A percentile compares a stretch with the other conserved stretches of the same genome.
phyloP scores from a whole-genome alignment of 2,888 invertebrate species.

The Orthosia gothica region DNA sequence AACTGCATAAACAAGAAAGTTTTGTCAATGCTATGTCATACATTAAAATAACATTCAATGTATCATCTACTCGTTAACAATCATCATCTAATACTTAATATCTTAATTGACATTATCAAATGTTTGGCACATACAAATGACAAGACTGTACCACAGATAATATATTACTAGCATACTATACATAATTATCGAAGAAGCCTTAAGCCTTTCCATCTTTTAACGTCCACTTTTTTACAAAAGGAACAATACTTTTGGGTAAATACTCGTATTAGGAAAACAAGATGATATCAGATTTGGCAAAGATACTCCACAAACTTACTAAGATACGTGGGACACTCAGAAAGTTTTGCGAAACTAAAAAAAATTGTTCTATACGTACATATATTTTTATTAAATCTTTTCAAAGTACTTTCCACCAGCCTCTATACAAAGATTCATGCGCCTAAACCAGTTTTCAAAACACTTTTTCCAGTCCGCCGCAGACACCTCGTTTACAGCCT shows the following conservation, averaged over 20 bases:
- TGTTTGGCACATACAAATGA: slow-evolving; percentile 36
- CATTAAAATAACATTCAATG: slow-evolving; percentile 11
- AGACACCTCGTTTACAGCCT: no score
- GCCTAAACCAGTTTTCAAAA: no score
- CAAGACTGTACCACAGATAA: background rate
- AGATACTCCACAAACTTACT: background rate
- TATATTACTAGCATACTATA: background rate
- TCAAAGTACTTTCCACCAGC: no score
- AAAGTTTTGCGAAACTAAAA: no score
- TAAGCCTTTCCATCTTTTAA: background rate
- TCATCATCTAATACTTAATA: slow-evolving; percentile 31
- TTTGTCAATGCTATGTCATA: background rate
- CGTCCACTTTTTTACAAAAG: background rate
- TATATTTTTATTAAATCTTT: no score
- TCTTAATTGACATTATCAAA: slow-evolving; percentile 64
- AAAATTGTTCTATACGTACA: no score
- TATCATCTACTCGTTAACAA: slow-evolving; percentile 28
- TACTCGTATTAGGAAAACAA: background rate
- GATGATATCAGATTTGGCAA: background rate
- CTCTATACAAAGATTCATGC: no score
- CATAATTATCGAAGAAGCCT: background rate
- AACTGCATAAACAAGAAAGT: background rate
- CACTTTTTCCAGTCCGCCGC: no score
- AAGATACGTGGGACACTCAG: no score
- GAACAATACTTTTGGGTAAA: background rate